Conservation (phyloP, 2,113 vertebrate genomes). For the Propithecus coquereli region DNA sequence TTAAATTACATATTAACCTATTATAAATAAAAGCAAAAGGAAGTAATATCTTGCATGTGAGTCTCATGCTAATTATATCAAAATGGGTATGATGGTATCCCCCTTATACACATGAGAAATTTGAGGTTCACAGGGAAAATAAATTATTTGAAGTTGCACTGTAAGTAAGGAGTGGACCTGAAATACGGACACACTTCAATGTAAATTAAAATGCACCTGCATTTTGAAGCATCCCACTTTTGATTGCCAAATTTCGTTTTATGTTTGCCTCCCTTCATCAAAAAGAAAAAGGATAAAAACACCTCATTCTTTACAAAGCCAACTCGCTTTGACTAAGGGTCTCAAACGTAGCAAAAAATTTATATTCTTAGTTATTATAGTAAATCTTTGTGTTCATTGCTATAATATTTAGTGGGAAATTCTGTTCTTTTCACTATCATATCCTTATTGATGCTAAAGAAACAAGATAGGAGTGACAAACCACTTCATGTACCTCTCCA, state of each 20-base stretch:
- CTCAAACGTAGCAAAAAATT: slow-evolving; percentile 33
- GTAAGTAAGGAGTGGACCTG: not conserved
- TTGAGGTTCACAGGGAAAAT: not conserved
- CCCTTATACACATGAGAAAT: not conserved
- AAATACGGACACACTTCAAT: not conserved
- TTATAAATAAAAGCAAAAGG: not conserved
- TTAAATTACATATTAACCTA: not conserved
- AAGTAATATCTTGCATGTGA: not conserved
- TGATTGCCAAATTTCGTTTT: not conserved
- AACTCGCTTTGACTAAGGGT: not conserved
- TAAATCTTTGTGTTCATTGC: not conserved
- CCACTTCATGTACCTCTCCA: not conserved
- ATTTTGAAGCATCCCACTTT: not conserved
- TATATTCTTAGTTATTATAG: slow-evolving; percentile 1
- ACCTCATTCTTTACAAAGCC: not conserved
- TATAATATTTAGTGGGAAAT: slow-evolving; percentile 24
- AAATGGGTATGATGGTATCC: not conserved
- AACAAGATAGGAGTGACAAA: slow-evolving; percentile 48
- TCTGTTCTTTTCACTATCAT: not conserved
- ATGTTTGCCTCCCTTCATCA: not conserved
- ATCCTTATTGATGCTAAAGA: slow-evolving; percentile 28
- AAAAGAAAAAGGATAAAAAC: not conserved
- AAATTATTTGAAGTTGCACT: too few species aligned
- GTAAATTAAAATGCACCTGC: not conserved
- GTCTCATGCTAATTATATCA: not conserved